phyloP scores from a whole-genome alignment of 2,113 vertebrate genomes.

The Sialia sialis region DNA sequence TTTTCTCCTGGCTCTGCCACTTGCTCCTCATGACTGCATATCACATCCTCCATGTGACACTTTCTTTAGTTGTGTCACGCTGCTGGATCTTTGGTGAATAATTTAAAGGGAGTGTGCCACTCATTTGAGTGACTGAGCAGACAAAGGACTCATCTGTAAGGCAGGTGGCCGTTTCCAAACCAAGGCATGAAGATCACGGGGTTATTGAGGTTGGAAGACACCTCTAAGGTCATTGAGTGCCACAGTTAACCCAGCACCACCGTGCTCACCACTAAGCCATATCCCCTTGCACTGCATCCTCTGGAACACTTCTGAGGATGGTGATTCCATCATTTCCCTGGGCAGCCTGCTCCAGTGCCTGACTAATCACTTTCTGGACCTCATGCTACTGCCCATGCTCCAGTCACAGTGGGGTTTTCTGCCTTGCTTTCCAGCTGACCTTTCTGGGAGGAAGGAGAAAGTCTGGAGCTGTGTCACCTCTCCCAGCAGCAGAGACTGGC shows the following conservation, averaged over 20 bases:
- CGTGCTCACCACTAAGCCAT: fast-evolving
- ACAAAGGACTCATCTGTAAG: background rate
- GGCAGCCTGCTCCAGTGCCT: background rate
- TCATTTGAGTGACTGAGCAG: background rate
- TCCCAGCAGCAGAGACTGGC: background rate
- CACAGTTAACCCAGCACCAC: background rate
- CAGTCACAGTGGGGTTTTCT: background rate
- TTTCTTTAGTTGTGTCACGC: background rate
- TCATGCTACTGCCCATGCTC: background rate
- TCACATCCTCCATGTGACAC: fast-evolving
- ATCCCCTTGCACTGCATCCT: too few species aligned
- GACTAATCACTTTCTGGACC: background rate
- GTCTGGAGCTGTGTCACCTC: background rate
- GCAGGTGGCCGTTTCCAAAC: background rate
- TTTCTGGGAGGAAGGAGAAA: background rate
- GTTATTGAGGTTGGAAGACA: background rate
- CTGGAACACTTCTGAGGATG: background rate
- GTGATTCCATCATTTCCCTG: background rate
- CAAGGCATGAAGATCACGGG: background rate
- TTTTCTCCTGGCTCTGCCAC: background rate
- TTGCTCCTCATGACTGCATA: background rate
- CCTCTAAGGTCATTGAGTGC: fast-evolving
- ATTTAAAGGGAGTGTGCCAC: background rate
- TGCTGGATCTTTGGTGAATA: background rate
- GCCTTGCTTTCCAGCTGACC: background rate